Evolutionary conservation across 2,888 invertebrate genomes (phyloP), one percentile per base, ranked within the genome.

Genomic region (Macropis europaea): DNA sequence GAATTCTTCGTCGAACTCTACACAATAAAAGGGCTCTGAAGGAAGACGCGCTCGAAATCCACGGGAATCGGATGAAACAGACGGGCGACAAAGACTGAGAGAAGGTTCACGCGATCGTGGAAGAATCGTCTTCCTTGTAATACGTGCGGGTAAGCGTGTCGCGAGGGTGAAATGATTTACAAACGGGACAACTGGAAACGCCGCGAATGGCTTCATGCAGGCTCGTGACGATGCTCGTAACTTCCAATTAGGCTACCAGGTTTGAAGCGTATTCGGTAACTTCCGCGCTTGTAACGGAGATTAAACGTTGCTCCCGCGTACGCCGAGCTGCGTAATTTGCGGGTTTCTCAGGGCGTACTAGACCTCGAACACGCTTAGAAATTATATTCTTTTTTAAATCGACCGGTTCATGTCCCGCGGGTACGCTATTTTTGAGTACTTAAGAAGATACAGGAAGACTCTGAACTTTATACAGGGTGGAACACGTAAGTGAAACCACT

Each of bases 1-100:
- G 87, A 87, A 87, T 87, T 87, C 87, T 86, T 86, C 74, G 79
- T 60, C 73, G 60, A 87, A 85, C 80, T 87, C 79, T 72, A 80
- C 77, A 79, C 87, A 84, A 86, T 85, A 86, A 87, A 84, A 79
- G 67, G 34, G 53, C 72, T 67, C 24, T 38, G 43, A 40, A 36
- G 52, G 42, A 60, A 24, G 63, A 43, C 6, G 6, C 43, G 50
- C 17, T 43, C 36, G 9, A 47, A 19, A 26, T 48, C 34, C 42
- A 13, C 26, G 9, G 1, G 32, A 32, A 19, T 24, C 7, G 5
- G 53, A 56, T 43, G 9, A 40, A 54, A 32, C 2, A n/a, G 24
- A 19, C 22, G 13, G 30, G 5, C 22, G 26, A 38, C 26, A n/a
- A 45, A 67, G 19, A 4, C 19, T 13, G 1, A 40, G 11, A 36